Percentiles rank a stretch among this genome's conserved stretches.
Evolutionary conservation across 2,888 invertebrate genomes (phyloP).

Genomic region (Hypomecis atomaria): DNA sequence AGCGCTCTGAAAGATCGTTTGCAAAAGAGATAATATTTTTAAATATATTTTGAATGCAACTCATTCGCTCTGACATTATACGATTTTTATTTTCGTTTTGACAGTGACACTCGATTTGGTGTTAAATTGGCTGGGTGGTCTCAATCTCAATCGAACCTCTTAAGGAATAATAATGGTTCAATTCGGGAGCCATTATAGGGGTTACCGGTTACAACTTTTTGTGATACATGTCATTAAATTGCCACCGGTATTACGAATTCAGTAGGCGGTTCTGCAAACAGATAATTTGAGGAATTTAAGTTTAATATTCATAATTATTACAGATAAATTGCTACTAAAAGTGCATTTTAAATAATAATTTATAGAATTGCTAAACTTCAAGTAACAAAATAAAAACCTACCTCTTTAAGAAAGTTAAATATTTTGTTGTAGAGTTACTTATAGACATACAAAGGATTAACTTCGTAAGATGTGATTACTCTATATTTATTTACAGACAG

Average conservation of each 20-base stretch:
- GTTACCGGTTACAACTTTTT: constrained; percentile 9
- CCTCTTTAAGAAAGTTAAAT: too few relatives aligned
- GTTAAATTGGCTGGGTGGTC: constrained; percentile 29
- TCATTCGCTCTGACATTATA: constrained; percentile 41
- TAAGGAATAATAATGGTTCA: constrained; percentile 29
- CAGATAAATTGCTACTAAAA: not conserved
- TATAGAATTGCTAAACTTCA: too few relatives aligned
- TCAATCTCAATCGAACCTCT: constrained; percentile 30
- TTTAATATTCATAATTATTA: too few relatives aligned
- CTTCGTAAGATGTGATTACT: too few relatives aligned
- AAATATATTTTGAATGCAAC: constrained; percentile 48
- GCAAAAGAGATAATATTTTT: constrained; percentile 46
- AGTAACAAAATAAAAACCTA: too few relatives aligned
- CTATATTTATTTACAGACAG: too few relatives aligned
- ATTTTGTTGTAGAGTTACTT: too few relatives aligned
- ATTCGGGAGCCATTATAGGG: constrained; percentile 15
- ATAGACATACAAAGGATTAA: too few relatives aligned
- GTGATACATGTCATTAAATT: constrained; percentile 1
- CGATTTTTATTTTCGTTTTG: constrained; percentile 27
- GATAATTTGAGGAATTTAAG: not conserved
- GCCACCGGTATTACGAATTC: constrained; percentile 13
- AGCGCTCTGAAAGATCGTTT: constrained; percentile 64
- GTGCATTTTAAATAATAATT: not conserved
- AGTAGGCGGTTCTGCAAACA: not conserved
- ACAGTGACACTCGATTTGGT: constrained; percentile 30